Base-by-base conservation (phyloP, 2,797 vertebrate genomes). In the Pagetopsis macropterus region DNA sequence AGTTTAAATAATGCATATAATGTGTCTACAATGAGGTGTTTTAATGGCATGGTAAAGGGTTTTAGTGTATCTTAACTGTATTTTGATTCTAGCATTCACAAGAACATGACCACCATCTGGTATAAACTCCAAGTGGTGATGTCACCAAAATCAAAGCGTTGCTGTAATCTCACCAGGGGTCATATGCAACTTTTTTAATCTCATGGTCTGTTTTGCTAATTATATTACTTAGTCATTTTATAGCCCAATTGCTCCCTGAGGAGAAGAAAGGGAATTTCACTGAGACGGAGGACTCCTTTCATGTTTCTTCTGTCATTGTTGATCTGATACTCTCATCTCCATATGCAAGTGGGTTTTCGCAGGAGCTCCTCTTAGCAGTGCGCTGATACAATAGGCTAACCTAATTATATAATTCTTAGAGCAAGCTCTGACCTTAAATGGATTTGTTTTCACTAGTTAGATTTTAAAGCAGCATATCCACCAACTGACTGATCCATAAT, bases 161-260 rank as follows among this genome's bases (percentile, higher is more conserved):
- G 21, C 73, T 66, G 52, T 83, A 56, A 77, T 82, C 84, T 89
- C 77, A 83, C 68, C 76, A 41, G 74, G 74, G 78, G 81, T 88
- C 85, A 88, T 45, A 82, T 45, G 54, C 72, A 75, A 70, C 68
- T 73, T 81, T 78, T 83, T 76, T 73, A 11, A 84, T 85, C 65
- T 75, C 61, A 78, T 37, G 10, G 65, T 79, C 71, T 82, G 70
- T 78, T 75, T 51, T 19, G 52, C 50, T 84, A 75, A 88, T 90
- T 76, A 81, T 80, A 84, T 84, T 87, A 75, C 70, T 84, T 67
- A 88, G 82, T 83, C 78, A 71, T 82, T 21, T 59, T 63, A 72
- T 84, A 81, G 72, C 71, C 77, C 86, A 84, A 89, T 84, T 84
- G 66, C 60, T 55, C 75, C 51, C 70, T 61, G 3, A 51, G 73